Percentiles rank a stretch among this genome's conserved stretches.
These are phyloP conservation scores for Zoanthus sansibaricus DNA, from an alignment of 92 coral and sea anemone species.

Conservation along the genomic window DNA sequence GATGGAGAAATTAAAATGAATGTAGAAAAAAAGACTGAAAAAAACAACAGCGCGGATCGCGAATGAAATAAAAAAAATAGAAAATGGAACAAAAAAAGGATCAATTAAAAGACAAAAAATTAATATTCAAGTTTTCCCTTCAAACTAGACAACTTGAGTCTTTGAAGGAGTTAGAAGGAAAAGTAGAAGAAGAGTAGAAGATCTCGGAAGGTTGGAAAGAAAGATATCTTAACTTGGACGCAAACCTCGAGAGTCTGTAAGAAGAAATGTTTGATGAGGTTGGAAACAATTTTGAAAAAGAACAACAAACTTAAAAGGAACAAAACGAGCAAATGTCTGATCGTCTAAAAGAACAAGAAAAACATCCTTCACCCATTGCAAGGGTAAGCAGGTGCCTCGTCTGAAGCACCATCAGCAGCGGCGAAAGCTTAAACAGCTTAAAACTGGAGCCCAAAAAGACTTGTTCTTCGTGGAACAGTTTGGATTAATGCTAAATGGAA, in stretches of 20 bases:
- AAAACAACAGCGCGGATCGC: constrained; percentile 7
- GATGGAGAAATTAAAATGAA: background rate
- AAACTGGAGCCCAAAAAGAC: constrained; percentile 1
- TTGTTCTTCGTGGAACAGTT: constrained; percentile 15
- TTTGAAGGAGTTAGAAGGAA: background rate
- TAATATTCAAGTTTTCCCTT: background rate
- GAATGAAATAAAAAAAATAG: constrained; percentile 4
- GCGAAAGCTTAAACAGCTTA: background rate
- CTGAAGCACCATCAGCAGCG: background rate
- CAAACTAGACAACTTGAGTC: background rate
- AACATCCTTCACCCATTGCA: background rate
- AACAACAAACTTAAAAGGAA: background rate
- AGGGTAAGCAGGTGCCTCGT: background rate
- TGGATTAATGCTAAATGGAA: background rate
- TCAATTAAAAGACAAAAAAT: background rate
- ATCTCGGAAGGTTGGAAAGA: constrained; percentile 17
- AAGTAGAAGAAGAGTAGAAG: constrained; percentile 19
- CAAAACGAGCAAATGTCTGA: background rate
- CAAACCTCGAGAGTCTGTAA: constrained; percentile 28
- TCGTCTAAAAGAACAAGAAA: background rate
- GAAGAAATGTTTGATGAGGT: constrained; percentile 24
- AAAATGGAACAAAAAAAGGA: constrained; percentile 16
- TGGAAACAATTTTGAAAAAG: background rate
- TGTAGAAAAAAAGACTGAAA: background rate
- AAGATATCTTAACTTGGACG: constrained; percentile 45